Conservation (phyloP, 2,113 vertebrate species). For the Raphicerus campestris region DNA sequence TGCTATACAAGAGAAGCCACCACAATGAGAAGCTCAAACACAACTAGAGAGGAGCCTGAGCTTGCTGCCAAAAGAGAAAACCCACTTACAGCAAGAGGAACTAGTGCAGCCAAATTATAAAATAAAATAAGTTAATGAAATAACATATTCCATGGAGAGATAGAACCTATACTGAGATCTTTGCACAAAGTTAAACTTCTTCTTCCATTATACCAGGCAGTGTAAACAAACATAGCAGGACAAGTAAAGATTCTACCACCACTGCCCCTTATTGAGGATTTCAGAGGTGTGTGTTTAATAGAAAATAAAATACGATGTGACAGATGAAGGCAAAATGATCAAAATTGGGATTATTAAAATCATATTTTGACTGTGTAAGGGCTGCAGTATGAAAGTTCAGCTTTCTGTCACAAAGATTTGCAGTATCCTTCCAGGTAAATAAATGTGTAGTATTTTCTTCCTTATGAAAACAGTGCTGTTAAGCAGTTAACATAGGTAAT, state of each 20-base stretch:
- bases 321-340: constrained; percentile 33
- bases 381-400: constrained; percentile 44
- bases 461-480: neutral
- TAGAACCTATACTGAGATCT: neutral
- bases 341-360: constrained; percentile 57
- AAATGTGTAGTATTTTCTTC: constrained; percentile 38
- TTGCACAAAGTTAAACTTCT: constrained; percentile 3
- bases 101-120: neutral
- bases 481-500: constrained; percentile 18
- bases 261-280: constrained; percentile 8
- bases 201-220: constrained; percentile 10
- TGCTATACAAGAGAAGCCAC: neutral
- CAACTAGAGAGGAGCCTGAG: neutral
- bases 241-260: neutral
- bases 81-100: neutral
- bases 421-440: constrained; percentile 20
- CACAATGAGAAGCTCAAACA: neutral
- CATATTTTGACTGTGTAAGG: constrained; percentile 41
- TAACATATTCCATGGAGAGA: neutral
- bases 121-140: neutral
- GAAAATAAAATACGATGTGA: constrained; percentile 48
- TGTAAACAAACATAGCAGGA: constrained; percentile 2
- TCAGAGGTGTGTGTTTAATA: constrained; percentile 31
- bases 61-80: neutral
- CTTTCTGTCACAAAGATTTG: constrained; percentile 38